Conservation (phyloP, 2,888 invertebrate genomes). For the Aplocera efformata region DNA sequence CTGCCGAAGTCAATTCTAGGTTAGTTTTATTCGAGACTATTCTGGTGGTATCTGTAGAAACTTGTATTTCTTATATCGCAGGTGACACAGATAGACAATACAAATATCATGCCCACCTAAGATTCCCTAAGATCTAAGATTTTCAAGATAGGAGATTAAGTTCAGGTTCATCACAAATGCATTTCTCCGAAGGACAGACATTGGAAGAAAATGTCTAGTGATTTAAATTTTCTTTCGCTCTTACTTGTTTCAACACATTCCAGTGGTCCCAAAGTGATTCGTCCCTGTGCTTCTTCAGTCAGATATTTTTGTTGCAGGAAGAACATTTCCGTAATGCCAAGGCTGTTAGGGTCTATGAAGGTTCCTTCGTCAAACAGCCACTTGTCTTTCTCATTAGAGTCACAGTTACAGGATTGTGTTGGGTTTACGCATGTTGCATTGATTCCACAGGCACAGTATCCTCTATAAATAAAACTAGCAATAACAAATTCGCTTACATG, state of each 20-base stretch:
- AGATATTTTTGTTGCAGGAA: constrained; percentile 92
- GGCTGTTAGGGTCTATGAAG: constrained; percentile 87
- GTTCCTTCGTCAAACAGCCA: constrained; percentile 95
- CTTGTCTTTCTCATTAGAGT: constrained; percentile 88
- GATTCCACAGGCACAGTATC: constrained; percentile 87
- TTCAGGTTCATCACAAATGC: no score
- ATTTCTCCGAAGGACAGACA: no score
- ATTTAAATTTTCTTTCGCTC: constrained; percentile 38
- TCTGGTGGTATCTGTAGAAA: no score
- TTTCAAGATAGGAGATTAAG: no score
- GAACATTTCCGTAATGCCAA: constrained; percentile 95
- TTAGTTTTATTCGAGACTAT: no score
- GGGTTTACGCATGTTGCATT: constrained; percentile 91
- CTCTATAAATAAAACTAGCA: constrained; percentile 60
- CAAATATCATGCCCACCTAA: no score
- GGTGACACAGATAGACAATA: no score
- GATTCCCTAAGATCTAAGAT: no score
- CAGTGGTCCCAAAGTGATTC: constrained; percentile 93
- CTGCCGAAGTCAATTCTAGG: no score
- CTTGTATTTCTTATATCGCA: no score
- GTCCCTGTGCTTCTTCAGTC: constrained; percentile 90
- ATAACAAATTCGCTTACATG: no score
- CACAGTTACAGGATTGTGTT: constrained; percentile 94
- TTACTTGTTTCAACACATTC: constrained; percentile 97
- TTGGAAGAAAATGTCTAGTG: not conserved